A percentile compares a stretch with the other conserved stretches of the same genome.
Conservation (phyloP, 2,888 invertebrate species). For the Steromphala cineraria region DNA sequence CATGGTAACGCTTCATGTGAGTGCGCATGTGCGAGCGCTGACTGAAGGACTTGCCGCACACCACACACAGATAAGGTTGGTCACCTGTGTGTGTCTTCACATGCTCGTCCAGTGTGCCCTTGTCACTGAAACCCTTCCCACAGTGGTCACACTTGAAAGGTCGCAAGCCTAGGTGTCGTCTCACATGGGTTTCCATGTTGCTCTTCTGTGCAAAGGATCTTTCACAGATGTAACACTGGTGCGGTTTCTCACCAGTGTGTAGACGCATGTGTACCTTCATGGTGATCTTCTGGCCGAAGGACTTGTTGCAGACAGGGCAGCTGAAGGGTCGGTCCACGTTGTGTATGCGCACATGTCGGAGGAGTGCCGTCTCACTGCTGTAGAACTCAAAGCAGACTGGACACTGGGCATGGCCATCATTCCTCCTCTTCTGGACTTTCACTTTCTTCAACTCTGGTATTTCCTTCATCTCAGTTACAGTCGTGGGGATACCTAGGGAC, state of each 20-base stretch:
- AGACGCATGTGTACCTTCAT: slow-evolving; percentile 42
- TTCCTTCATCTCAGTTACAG: no score
- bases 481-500: no score
- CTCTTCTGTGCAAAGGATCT: background rate
- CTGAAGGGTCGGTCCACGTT: slow-evolving; percentile 27
- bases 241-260: background rate
- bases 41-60: slow-evolving; percentile 42
- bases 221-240: background rate
- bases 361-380: slow-evolving; percentile 6
- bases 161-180: background rate
- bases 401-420: background rate
- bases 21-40: background rate
- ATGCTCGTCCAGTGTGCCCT: background rate
- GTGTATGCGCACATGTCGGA: slow-evolving; percentile 18
- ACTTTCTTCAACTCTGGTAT: no score
- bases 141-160: background rate
- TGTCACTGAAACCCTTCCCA: background rate
- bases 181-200: background rate
- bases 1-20: background rate
- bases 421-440: background rate
- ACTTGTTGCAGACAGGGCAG: slow-evolving; percentile 38
- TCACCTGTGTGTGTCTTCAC: background rate
- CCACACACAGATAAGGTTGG: background rate
- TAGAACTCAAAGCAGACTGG: slow-evolving; percentile 17
- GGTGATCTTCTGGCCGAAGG: slow-evolving; percentile 39